A percentile compares a stretch with the other conserved stretches of the same genome.
Evolutionary conservation across 2,113 vertebrate genomes (phyloP).

Genomic region (Microcebus tavaratra): DNA sequence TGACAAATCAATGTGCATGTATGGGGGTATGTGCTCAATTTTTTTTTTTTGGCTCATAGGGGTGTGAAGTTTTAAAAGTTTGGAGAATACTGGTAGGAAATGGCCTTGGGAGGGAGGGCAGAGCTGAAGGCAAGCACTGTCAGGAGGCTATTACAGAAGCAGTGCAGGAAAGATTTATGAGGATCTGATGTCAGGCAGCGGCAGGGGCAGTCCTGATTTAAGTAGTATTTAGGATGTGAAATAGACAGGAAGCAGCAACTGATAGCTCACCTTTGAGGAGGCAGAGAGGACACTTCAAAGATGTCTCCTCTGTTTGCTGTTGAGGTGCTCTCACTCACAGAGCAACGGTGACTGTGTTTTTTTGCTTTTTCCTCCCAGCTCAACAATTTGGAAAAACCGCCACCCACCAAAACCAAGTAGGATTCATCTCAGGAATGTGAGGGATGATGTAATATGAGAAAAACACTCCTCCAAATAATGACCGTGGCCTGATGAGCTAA

Average conservation of each 20-base stretch:
- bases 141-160: not conserved
- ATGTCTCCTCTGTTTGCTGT: not conserved
- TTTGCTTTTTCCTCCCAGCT: not conserved
- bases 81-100: not conserved
- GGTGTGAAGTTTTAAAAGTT: not conserved
- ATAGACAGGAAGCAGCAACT: not conserved
- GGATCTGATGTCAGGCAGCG: not conserved
- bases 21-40: not conserved
- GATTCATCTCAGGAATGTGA: not conserved
- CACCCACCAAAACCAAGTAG: not conserved
- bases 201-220: not conserved
- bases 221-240: not conserved
- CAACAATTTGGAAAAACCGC: not conserved
- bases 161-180: not conserved
- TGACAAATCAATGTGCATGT: not conserved
- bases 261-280: not conserved
- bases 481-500: not conserved
- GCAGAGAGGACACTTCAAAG: not conserved
- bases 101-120: not conserved
- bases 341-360: not conserved
- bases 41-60: not conserved
- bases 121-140: not conserved
- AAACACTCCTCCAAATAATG: not conserved
- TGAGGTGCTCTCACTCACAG: not conserved
- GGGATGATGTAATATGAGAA: not conserved